Evolutionary conservation across 1,140 invertebrate species (phyloP).

Genomic region (Cephus cinctus): DNA sequence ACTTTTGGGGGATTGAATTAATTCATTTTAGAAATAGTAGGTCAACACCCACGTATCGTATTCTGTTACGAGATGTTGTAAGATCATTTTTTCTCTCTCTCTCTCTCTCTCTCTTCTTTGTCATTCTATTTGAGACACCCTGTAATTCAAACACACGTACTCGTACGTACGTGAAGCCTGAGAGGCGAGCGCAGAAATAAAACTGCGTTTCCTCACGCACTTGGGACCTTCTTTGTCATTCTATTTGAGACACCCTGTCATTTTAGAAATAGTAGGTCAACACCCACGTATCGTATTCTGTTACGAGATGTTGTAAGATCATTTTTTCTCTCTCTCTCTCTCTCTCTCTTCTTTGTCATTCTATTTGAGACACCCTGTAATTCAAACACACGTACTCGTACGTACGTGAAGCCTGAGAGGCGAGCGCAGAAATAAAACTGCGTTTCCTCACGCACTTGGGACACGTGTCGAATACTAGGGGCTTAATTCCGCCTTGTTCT

Average conservation of each 20-base stretch:
- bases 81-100: no score
- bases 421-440: conserved; percentile 20
- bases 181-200: conserved; percentile 9
- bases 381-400: conserved; percentile 29
- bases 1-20: no score
- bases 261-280: no score
- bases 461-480: conserved; percentile 23
- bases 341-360: no score
- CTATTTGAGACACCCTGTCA: conserved; percentile 9
- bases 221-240: no score
- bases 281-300: no score
- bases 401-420: conserved; percentile 23
- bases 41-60: no score
- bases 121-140: conserved; percentile 4
- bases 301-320: no score
- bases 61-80: no score
- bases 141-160: conserved; percentile 26
- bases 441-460: conserved; percentile 26
- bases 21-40: no score
- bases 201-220: conserved; percentile 31
- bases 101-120: no score
- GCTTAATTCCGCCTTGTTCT: conserved; percentile 11
- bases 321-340: no score
- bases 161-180: conserved; percentile 28
- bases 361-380: conserved; percentile 9